Evolutionary conservation across 2,113 vertebrate genomes (phyloP), one percentile per base, ranked within the genome.

Genomic region (Platysteira castanea): DNA sequence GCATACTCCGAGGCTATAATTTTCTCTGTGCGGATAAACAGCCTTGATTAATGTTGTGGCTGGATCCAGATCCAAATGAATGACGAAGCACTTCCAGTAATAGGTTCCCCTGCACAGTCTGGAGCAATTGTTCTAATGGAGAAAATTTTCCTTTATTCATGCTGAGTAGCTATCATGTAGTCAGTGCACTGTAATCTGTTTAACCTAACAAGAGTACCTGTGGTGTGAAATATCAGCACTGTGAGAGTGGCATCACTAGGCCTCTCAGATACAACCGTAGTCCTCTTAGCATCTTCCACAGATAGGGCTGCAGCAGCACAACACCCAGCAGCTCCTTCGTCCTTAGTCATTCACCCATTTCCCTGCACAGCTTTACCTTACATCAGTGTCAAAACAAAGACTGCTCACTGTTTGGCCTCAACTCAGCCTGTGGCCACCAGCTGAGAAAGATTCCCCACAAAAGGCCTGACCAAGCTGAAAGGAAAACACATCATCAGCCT

Each of bases 21-120:
- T 71, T 84, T 20, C 37, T 89, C 60, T 7, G 4, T 59, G 71
- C 30, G 13, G 50, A 90, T 96, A 96, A 97, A 82, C 12, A 91
- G n/a, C 37, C 44, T 46, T 96, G 88, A 96, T 91, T 97, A 81
- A 95, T 86, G 37, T 63, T 61, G 68, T 93, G 47, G 42, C 64
- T 95, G 87, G 91, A 73, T 68, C 52, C 94, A 97, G 65, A 90
- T 80, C 75, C 78, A 94, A 83, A 84, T 52, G 94, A 96, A 94
- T 92, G 77, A 96, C 82, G 87, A 96, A 89, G 83, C 78, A 94
- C 41, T 94, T 93, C 87, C 82, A 91, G 75, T 84, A 96, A 95
- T 13, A 47, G 23, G 44, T 59, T 84, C 47, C 53, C 74, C 59
- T 92, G 47, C 86, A 87, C 52, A 42, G 90, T 93, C 70, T 79